Evolutionary conservation across 2,113 vertebrate genomes (phyloP), one percentile per base, ranked within the genome.

Genomic region (Ursus arctos): DNA sequence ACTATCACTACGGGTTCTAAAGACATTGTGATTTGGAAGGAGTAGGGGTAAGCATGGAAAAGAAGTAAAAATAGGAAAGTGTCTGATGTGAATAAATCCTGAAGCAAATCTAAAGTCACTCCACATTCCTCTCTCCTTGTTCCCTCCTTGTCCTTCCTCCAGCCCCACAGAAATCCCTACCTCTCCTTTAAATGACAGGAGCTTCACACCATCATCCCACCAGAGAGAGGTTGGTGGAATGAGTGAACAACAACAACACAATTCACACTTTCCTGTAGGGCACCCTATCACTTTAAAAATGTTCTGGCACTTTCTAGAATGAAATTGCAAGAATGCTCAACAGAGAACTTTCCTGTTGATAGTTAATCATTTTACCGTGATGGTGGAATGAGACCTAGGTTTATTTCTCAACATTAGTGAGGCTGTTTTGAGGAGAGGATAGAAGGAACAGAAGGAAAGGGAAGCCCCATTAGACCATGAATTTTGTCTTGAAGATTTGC

Each of bases 101-200:
- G 5, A 61, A 31, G 47, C n/a, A 61, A 61, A 82, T 49, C 10
- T 22, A 4, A 31, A 16, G 4, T 24, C 5, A 28, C 21, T 10
- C 31, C n/a, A 6, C 12, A 4, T 0, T 6, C n/a, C 13, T 65
- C 13, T 13, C 21, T 40, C 4, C 26, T 0, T 28, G 40, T 74
- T 47, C 65, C 59, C 4, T 43, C 19, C 43, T 28, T 2, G 1
- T 6, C 51, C 18, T 28, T 15, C 9, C 81, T 24, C 3, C 10
- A 57, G 18, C 40, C 51, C 18, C 19, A 7, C 18, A 80, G 3
- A 16, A 24, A 21, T 12, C 7, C 8, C 5, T 4, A n/a, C n/a
- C 61, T 59, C 72, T 77, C 71, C 12, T 90, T n/a, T 18, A 43
- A 36, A 4, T 21, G 61, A 40, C 71, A 76, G 47, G 43, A 43